Evolutionary conservation across 92 coral and sea anemone genomes (phyloP), one percentile per base, ranked within the genome.

Genomic region (Hydrozoanthus gracilis): DNA sequence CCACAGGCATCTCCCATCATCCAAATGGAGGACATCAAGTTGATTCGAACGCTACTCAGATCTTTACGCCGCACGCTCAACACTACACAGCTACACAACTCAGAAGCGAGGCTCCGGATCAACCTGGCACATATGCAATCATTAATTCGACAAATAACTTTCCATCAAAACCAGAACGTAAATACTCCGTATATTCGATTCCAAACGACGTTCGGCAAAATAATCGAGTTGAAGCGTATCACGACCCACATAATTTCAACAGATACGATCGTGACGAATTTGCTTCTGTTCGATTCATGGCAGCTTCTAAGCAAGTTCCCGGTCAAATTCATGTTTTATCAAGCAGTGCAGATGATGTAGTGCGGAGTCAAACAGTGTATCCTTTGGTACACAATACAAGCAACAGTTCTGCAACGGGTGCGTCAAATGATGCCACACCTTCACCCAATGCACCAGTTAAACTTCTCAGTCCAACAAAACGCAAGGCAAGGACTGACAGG

Each of bases 121-220:
- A 62, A 15, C 51, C 16, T 11, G 39, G n/a, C 50, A 52, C 7
- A 0, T 13, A 20, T 64, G 12, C 54, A n/a, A 44, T 20, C 15
- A 4, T 80, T 48, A n/a, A 20, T n/a, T 14, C 61, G 46, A 11
- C 11, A 66, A 48, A 73, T 2, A 67, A 64, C 46, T 44, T 17
- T 3, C 44, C 51, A 1, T 20, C 47, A 14, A 66, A 9, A 17
- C 46, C 60, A 47, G 89, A 82, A 6, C 87, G 89, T 14, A 66
- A 91, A 51, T 91, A 91, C 55, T 85, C 93, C 39, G 87, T 91
- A 44, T 91, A 88, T 17, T 85, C 91, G 16, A 47, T 90, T 48
- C 93, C 93, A 2, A 27, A 12, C n/a, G 3, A 69, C 61, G 49
- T 64, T 48, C 49, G n/a, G 12, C 17, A 45, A 17, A 66, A 4